Base-by-base conservation (phyloP, 2,888 invertebrate species). In the Dicycla oo region DNA sequence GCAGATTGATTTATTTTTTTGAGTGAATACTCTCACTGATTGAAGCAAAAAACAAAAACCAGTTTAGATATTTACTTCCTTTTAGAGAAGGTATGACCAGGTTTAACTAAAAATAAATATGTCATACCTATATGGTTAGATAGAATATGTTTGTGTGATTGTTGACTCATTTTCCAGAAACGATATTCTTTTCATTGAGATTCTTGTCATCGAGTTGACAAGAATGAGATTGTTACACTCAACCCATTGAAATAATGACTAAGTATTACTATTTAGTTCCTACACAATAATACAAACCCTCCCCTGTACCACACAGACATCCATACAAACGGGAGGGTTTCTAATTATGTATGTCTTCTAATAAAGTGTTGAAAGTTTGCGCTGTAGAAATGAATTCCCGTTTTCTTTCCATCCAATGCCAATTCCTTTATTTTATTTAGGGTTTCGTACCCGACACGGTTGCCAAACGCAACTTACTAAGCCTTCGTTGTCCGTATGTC, bases 141-240 rank as follows among this genome's bases (percentile, higher is more conserved):
- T 49, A 3, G 4, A 4, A 30, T 30, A 30, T 4, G 23, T 58
- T 26, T 51, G 13, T 4, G n/a, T 49, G 20, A 38, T 1, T 67
- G 6, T 71, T 68, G 68, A 75, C 8, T 76, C 38, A 58, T 75
- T 49, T 76, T 51, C 38, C 13, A 23, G 51, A 38, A 34, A 38
- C 34, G 56, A 56, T 73, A 15, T n/a, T n/a, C n/a, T n/a, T n/a
- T n/a, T n/a, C n/a, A n/a, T n/a, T n/a, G n/a, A n/a, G n/a, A n/a
- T n/a, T n/a, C n/a, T n/a, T n/a, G n/a, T n/a, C 10, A 62, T 62
- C 10, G 51, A 51, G n/a, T 34, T 34, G 51, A 18, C n/a, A n/a
- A 34, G 30, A 34, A 34, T 34, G 30, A n/a, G 30, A n/a, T 30
- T 47, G n/a, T 47, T n/a, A 30, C 5, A 30, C 20, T 30, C n/a